A percentile compares a stretch with the other conserved stretches of the same genome.
Evolutionary conservation across 2,113 vertebrate species (phyloP).

Genomic region (Trichomycterus rosablanca): DNA sequence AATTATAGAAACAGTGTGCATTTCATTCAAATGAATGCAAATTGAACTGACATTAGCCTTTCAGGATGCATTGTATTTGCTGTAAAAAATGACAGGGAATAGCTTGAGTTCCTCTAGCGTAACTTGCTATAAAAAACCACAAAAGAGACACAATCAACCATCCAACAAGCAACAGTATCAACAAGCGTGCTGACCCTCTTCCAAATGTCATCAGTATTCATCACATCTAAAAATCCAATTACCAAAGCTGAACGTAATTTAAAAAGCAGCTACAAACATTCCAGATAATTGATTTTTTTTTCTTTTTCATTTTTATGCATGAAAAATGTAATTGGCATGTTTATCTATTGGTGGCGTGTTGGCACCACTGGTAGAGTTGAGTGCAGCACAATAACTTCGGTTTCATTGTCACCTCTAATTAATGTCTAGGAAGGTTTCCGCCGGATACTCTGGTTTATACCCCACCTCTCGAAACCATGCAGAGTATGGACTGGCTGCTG

Average conservation of each 20-base stretch:
- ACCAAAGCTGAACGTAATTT: conserved; percentile 8
- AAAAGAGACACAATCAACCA: no score
- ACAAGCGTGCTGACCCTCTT: background rate
- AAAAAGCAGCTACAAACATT: conserved; percentile 22
- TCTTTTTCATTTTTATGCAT: no score
- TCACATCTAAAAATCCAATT: conserved; percentile 33
- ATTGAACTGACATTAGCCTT: no score
- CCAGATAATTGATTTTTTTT: conserved; percentile 23
- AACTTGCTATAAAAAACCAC: background rate
- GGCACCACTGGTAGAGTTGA: no score
- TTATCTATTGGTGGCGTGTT: no score
- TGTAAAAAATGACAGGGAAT: conserved; percentile 3
- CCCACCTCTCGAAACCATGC: no score
- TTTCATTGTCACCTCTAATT: no score
- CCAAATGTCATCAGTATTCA: conserved; percentile 24
- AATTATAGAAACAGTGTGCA: background rate
- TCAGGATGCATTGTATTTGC: background rate
- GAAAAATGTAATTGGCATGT: no score
- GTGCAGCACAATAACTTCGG: no score
- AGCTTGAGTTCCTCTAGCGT: background rate
- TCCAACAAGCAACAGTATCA: conserved; percentile 7
- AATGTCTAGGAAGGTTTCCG: no score
- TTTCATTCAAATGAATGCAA: background rate
- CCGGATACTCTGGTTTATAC: no score
- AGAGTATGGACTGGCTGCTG: no score